These are phyloP conservation scores for Hofmannophila pseudospretella DNA, from an alignment of 2,888 invertebrate species.

Conservation along the genomic window DNA sequence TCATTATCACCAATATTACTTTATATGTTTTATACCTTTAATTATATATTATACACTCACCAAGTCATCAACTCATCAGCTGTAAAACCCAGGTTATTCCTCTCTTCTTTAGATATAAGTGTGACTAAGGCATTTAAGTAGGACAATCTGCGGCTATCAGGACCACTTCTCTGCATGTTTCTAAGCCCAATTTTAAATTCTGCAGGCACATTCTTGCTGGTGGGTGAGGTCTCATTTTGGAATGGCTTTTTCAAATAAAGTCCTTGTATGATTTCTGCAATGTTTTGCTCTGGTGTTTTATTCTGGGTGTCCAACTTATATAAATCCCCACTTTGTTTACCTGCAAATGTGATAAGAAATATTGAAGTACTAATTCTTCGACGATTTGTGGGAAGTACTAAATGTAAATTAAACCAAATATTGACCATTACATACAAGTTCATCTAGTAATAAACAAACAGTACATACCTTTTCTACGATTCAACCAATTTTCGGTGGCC, in stretches of 20 bases:
- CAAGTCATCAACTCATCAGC: conserved; percentile 85
- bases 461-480: conserved; percentile 69
- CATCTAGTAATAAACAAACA: conserved; percentile 15
- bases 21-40: too few relatives aligned
- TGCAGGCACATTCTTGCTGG: conserved; percentile 47
- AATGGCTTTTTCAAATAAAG: conserved; percentile 69
- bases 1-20: too few relatives aligned
- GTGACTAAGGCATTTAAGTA: conserved; percentile 94
- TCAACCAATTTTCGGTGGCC: conserved; percentile 71
- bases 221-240: conserved; percentile 61
- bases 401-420: conserved; percentile 10
- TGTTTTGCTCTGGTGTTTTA: conserved; percentile 79
- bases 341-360: conserved; percentile 46
- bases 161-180: conserved; percentile 80
- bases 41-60: conserved; percentile 34
- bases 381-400: too few relatives aligned
- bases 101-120: conserved; percentile 82
- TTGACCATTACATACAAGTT: neutral
- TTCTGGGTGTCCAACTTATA: conserved; percentile 79
- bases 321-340: conserved; percentile 80
- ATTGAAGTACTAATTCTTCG: too few relatives aligned
- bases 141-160: conserved; percentile 88
- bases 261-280: conserved; percentile 80
- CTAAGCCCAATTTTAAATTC: conserved; percentile 77
- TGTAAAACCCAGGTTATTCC: conserved; percentile 82